Evolutionary conservation across 2,113 vertebrate species (phyloP).

Genomic region (Garra rufa): DNA sequence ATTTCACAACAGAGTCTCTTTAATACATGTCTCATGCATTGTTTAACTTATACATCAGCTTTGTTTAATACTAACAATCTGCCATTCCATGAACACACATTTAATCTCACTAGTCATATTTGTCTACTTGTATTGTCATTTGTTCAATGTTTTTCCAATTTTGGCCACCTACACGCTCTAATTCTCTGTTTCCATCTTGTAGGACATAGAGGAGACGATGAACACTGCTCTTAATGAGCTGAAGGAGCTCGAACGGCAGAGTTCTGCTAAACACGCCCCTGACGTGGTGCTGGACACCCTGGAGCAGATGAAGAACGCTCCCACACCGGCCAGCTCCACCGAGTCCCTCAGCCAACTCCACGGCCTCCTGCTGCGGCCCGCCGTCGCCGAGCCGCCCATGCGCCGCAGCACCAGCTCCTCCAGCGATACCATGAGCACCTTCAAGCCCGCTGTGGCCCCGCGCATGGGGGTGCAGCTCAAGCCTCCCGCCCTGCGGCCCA

Average conservation of each 20-base stretch:
- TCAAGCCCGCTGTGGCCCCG: constrained; percentile 91
- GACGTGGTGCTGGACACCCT: constrained; percentile 97
- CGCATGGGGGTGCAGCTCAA: constrained; percentile 97
- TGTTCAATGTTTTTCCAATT: not conserved
- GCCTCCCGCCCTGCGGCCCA: constrained; percentile 93
- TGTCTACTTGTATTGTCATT: not conserved
- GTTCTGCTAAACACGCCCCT: constrained; percentile 91
- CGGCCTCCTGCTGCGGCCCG: constrained; percentile 75
- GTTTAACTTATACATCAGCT: not conserved
- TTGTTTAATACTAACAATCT: constrained; percentile 21
- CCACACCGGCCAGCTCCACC: constrained; percentile 80
- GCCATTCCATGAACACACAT: not conserved
- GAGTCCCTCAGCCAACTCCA: constrained; percentile 91
- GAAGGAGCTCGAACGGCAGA: constrained; percentile 95
- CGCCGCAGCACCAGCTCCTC: constrained; percentile 92
- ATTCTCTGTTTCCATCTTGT: constrained; percentile 35
- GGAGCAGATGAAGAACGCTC: constrained; percentile 86
- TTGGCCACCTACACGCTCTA: not conserved
- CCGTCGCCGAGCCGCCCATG: constrained; percentile 81
- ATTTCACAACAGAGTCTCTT: not conserved
- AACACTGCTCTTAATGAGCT: constrained; percentile 96
- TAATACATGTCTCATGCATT: not conserved
- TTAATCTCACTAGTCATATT: not conserved
- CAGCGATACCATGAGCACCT: constrained; percentile 94
- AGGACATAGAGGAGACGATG: constrained; percentile 99